Percentiles rank a stretch among this genome's conserved stretches.
Evolutionary conservation across 2,797 vertebrate genomes (phyloP).

Genomic region (Danio kyathit): DNA sequence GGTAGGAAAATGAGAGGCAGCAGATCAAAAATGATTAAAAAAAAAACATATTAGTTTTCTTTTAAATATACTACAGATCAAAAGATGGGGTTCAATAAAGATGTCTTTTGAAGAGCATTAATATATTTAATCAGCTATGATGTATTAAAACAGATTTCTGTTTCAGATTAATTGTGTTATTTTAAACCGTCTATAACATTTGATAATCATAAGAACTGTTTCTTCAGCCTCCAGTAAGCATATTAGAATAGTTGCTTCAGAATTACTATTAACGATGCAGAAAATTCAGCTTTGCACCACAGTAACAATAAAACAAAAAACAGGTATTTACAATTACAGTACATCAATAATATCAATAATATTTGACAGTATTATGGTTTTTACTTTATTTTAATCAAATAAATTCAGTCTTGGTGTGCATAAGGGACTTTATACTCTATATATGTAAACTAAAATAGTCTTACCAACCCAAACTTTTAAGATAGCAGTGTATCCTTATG

Average conservation of each 20-base stretch:
- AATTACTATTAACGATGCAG: background rate
- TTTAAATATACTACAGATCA: background rate
- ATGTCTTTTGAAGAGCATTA: background rate
- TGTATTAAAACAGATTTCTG: background rate
- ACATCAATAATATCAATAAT: background rate
- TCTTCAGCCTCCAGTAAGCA: background rate
- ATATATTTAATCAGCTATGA: no score
- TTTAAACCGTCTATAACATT: background rate
- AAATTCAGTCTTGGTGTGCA: background rate
- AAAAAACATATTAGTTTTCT: background rate
- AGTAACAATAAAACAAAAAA: background rate
- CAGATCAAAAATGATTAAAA: background rate
- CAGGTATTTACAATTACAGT: background rate
- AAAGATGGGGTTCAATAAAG: background rate
- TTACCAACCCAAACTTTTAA: background rate
- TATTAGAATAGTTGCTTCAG: background rate
- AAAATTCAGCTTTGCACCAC: background rate
- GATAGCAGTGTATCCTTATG: background rate
- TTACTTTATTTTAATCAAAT: background rate
- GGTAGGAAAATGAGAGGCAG: slow-evolving; percentile 61
- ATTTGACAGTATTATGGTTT: background rate
- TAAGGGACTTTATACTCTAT: background rate
- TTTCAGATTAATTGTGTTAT: background rate
- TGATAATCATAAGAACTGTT: background rate
- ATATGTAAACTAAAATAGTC: no score